phyloP scores from a whole-genome alignment of 2,113 vertebrate genomes.

The Chascanopsetta lugubris region DNA sequence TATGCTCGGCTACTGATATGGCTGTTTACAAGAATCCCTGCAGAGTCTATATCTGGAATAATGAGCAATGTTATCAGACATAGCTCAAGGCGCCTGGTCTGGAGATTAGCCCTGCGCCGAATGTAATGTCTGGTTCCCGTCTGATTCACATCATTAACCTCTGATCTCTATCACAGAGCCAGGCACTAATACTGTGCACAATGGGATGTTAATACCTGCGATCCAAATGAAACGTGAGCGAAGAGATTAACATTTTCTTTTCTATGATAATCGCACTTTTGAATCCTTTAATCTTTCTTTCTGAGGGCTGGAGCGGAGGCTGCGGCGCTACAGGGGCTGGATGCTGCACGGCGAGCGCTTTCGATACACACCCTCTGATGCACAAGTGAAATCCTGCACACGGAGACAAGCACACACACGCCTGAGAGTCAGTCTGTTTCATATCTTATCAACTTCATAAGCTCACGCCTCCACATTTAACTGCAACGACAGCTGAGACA shows the following conservation, averaged over 20 bases:
- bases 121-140: conserved; percentile 77
- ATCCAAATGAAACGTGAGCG: neutral
- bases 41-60: conserved; percentile 56
- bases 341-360: neutral
- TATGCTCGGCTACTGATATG: conserved; percentile 61
- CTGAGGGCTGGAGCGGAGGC: conserved; percentile 10
- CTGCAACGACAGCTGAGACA: conserved; percentile 25
- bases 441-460: conserved; percentile 49
- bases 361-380: conserved; percentile 18
- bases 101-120: conserved; percentile 67
- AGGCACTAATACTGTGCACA: conserved; percentile 51
- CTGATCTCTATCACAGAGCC: conserved; percentile 67
- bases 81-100: conserved; percentile 71
- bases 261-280: conserved; percentile 2
- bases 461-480: conserved; percentile 22
- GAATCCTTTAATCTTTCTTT: conserved; percentile 34
- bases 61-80: conserved; percentile 74
- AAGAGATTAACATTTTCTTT: conserved; percentile 25
- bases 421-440: conserved; percentile 54
- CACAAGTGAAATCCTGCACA: conserved; percentile 38
- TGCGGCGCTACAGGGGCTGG: conserved; percentile 1
- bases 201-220: conserved; percentile 28
- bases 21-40: conserved; percentile 63
- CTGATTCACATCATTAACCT: conserved; percentile 80
- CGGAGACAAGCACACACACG: conserved; percentile 14